These are phyloP conservation scores for Turnix velox DNA, from an alignment of 2,113 vertebrate species.

Conservation along the genomic window DNA sequence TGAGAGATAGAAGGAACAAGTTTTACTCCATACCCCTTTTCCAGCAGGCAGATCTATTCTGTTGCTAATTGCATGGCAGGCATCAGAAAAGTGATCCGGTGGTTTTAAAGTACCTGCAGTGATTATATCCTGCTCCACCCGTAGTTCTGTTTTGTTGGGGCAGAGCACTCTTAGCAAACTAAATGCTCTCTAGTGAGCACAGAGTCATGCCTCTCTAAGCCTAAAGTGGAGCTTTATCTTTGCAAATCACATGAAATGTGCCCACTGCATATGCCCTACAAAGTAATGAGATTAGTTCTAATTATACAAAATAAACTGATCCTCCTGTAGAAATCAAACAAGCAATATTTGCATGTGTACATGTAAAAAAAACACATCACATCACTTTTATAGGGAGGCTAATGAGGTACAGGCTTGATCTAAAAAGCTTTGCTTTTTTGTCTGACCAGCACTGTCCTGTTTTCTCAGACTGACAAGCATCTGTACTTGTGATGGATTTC, in stretches of 20 bases:
- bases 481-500: background rate
- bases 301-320: background rate
- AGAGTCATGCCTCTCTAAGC: background rate
- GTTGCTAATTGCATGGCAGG: background rate
- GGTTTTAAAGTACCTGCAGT: background rate
- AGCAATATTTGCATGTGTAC: background rate
- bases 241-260: constrained; percentile 16
- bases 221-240: background rate
- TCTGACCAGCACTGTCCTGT: background rate
- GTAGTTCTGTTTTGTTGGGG: background rate
- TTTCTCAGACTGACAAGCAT: background rate
- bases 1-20: background rate
- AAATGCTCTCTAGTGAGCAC: background rate
- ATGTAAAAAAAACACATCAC: background rate
- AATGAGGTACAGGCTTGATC: background rate
- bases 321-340: background rate
- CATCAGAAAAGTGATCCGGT: background rate
- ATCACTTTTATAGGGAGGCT: background rate
- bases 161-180: background rate
- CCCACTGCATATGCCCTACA: background rate
- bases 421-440: background rate
- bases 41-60: background rate
- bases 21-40: background rate
- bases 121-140: background rate
- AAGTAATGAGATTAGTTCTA: background rate